Evolutionary conservation across 2,888 invertebrate species (phyloP).

Genomic region (Brachyopa scutellaris): DNA sequence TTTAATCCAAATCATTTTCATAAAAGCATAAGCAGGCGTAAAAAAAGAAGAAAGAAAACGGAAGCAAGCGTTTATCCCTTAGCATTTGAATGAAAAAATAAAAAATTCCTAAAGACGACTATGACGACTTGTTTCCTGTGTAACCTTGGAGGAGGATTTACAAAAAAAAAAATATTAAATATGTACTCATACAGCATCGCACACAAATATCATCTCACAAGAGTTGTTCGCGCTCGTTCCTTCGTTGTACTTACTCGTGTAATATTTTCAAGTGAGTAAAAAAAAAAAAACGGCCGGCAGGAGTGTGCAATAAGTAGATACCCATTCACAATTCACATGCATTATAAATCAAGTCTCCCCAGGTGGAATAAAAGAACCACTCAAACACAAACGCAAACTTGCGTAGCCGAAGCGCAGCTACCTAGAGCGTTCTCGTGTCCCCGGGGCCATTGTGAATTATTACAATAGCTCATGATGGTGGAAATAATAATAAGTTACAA

Average conservation of each 20-base stretch:
- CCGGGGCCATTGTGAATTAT: conserved; percentile 57
- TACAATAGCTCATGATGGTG: conserved; percentile 41
- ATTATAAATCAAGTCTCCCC: conserved; percentile 51
- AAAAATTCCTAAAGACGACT: background rate
- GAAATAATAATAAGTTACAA: conserved; percentile 42
- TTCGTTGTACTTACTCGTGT: background rate
- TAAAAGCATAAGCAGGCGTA: background rate
- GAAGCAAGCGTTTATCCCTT: conserved; percentile 6
- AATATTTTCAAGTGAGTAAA: conserved; percentile 27
- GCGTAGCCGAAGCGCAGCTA: background rate
- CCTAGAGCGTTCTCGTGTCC: conserved; percentile 18
- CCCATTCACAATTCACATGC: conserved; percentile 55
- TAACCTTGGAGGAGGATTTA: background rate
- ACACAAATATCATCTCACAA: conserved; percentile 22
- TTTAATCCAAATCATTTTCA: background rate
- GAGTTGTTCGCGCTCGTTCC: conserved; percentile 13
- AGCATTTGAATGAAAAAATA: background rate
- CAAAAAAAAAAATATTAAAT: background rate
- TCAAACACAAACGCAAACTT: conserved; percentile 33
- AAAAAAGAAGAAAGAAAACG: too few species aligned
- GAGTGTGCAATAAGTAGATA: conserved; percentile 32
- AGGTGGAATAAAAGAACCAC: conserved; percentile 43
- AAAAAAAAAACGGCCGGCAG: conserved; percentile 7
- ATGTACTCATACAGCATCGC: background rate
- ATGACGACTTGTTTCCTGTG: background rate